Base-by-base conservation (phyloP, 2,797 vertebrate genomes). In the Sebastes trivittatus region DNA sequence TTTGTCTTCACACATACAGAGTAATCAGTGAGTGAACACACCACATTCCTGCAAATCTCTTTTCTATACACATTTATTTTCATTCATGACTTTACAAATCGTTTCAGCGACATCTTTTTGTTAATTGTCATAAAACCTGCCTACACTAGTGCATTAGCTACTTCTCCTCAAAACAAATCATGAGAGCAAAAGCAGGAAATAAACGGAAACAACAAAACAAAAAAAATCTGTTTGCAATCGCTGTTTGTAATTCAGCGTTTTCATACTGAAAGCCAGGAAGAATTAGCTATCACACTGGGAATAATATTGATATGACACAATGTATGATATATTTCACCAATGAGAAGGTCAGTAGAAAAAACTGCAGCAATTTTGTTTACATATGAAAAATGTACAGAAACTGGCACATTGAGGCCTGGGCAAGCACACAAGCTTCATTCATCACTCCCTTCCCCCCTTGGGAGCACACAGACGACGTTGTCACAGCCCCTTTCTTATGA, bases 1-100 rank as follows among this genome's bases (percentile, higher is more conserved):
- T 82, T 87, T 82, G 61, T 83, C 63, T 65, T 18, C 49, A 59
- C 77, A 67, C 75, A 77, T 14, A 49, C 30, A 29, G 55, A 81
- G 54, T 32, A 75, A 84, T 72, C 6, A 90, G 29, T 11, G 58
- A 90, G 64, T 29, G 22, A 81, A 85, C 69, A 86, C 69, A 77
- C 66, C 38, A 75, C 60, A 83, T 81, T 60, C 64, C 62, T 54
- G 65, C 22, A 71, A 25, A 29, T 67, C 62, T 84, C 22, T 71
- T 87, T 87, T 91, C 69, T 89, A 84, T 88, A 88, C 90, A 92
- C 84, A 86, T 96, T 95, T 95, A 95, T 95, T 96, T 73, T 88
- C 8, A 69, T 79, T 82, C 69, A 74, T 79, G 74, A 88, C 72
- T 89, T 93, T 88, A 93, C 93, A 96, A 89, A 87, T 87, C 9